Conservation (phyloP, 2,113 vertebrate genomes). For the Sorex araneus region DNA sequence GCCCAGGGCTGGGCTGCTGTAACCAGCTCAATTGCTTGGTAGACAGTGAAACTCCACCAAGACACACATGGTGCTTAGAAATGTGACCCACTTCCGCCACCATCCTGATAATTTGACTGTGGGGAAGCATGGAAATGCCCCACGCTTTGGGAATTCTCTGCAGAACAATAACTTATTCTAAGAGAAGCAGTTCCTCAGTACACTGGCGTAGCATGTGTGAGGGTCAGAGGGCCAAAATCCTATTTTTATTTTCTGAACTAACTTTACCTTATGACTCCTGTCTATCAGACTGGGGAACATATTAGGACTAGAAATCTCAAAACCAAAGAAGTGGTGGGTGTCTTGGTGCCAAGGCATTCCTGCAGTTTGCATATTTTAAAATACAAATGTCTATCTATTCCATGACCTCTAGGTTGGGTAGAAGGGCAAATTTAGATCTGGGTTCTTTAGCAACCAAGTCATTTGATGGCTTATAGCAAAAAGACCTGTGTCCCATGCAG, state of each 20-base stretch:
- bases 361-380: neutral
- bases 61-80: neutral
- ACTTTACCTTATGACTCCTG: neutral
- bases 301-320: neutral
- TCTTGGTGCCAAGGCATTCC: neutral
- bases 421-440: neutral
- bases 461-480: constrained; percentile 30
- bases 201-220: neutral
- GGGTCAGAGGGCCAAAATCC: neutral
- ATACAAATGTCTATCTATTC: neutral
- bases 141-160: neutral
- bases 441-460: neutral
- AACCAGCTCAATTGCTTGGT: neutral
- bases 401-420: neutral
- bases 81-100: neutral
- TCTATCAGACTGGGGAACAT: neutral
- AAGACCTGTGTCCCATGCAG: neutral
- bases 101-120: neutral
- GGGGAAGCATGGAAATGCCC: neutral
- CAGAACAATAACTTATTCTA: neutral
- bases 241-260: neutral
- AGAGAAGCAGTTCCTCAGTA: neutral
- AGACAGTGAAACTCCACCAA: neutral
- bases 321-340: neutral
- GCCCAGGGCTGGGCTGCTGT: neutral